Evolutionary conservation across 2,113 vertebrate species (phyloP).

Genomic region (Lichenostomus cassidix): DNA sequence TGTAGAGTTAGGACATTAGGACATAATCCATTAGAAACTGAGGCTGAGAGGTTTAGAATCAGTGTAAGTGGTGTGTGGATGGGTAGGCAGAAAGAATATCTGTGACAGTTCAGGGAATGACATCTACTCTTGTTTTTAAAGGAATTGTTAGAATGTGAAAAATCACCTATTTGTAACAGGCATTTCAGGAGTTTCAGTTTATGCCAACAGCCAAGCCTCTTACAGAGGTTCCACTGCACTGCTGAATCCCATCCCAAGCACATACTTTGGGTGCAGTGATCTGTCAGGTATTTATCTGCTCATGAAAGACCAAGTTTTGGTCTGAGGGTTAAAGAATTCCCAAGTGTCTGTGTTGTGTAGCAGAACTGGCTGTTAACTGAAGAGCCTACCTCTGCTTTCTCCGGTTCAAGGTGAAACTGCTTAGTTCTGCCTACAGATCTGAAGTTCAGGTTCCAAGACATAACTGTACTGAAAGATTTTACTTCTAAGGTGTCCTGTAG

Average conservation of each 20-base stretch:
- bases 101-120: neutral
- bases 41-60: neutral
- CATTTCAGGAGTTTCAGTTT: neutral
- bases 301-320: neutral
- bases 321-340: neutral
- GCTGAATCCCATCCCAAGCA: neutral
- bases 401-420: neutral
- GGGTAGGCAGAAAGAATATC: neutral
- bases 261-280: neutral
- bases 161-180: neutral
- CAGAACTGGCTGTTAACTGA: neutral
- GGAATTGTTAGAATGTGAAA: neutral
- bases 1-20: neutral
- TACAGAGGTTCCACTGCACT: neutral
- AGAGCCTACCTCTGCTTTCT: neutral
- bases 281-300: neutral
- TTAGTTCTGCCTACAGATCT: neutral
- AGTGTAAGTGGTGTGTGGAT: neutral
- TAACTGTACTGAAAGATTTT: neutral
- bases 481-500: neutral
- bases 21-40: neutral
- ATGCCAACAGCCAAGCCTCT: neutral
- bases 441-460: neutral
- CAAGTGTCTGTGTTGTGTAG: neutral
- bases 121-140: neutral